Conservation (phyloP, 2,797 vertebrate genomes). For the Chaetodon trifasciatus region DNA sequence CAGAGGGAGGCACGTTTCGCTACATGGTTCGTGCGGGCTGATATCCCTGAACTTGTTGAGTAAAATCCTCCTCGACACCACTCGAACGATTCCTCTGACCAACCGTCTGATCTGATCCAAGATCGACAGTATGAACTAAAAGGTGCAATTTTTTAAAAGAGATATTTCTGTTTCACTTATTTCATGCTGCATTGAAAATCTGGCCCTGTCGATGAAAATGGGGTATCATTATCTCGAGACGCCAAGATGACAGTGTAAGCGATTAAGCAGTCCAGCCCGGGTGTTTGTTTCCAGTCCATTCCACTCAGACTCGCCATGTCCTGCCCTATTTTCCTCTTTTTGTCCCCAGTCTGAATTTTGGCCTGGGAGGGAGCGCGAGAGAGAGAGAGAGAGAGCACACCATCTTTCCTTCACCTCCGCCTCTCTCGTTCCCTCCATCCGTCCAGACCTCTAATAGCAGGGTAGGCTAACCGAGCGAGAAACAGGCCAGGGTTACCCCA, state of each 20-base stretch:
- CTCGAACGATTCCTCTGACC: constrained; percentile 9
- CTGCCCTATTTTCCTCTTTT: constrained; percentile 47
- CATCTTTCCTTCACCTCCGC: constrained; percentile 62
- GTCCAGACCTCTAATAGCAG: constrained; percentile 87
- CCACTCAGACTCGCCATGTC: constrained; percentile 24
- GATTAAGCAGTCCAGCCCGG: constrained; percentile 36
- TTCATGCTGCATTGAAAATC: constrained; percentile 41
- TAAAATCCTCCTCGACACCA: constrained; percentile 5
- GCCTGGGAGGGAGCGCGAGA: constrained; percentile 19
- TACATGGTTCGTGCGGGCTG: constrained; percentile 1
- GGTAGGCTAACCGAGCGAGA: constrained; percentile 80
- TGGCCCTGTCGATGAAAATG: constrained; percentile 9
- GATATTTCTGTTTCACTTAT: constrained; percentile 16
- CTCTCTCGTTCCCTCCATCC: constrained; percentile 70
- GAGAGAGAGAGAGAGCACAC: constrained; percentile 24
- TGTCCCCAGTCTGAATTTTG: constrained; percentile 59
- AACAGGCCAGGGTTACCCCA: constrained; percentile 81
- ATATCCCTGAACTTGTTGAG: neutral
- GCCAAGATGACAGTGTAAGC: constrained; percentile 16
- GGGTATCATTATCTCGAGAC: constrained; percentile 30
- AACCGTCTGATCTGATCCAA: neutral
- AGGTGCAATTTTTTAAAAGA: constrained; percentile 7
- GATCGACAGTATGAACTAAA: neutral
- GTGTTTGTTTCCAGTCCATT: constrained; percentile 54
- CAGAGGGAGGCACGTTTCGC: neutral